Conservation (phyloP, 2,888 invertebrate genomes). For the Lepidonotus clava region DNA sequence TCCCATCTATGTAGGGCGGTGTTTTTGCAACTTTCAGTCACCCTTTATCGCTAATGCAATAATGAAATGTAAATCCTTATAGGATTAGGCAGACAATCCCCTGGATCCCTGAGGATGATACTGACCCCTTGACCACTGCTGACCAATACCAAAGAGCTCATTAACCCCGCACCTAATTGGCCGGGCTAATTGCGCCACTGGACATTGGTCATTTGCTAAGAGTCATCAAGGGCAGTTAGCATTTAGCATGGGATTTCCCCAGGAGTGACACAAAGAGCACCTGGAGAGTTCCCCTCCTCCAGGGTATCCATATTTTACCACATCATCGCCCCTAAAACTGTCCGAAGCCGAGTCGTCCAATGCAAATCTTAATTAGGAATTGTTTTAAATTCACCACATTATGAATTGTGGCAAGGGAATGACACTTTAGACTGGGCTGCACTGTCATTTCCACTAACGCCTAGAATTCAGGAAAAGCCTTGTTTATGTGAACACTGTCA, state of each 20-base stretch:
- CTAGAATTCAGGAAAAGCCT: background rate
- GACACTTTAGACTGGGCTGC: background rate
- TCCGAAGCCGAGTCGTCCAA: background rate
- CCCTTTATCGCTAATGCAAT: background rate
- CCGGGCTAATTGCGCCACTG: slow-evolving; percentile 10
- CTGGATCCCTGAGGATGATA: background rate
- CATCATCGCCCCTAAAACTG: background rate
- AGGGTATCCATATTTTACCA: slow-evolving; percentile 11
- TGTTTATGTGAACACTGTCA: no score
- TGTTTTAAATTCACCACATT: slow-evolving; percentile 51
- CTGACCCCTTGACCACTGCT: background rate
- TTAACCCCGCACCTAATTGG: slow-evolving; percentile 17
- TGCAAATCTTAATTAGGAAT: slow-evolving; percentile 47
- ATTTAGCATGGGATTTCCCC: background rate
- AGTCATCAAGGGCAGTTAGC: slow-evolving; percentile 43
- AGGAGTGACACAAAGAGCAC: slow-evolving; percentile 21
- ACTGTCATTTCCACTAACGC: background rate
- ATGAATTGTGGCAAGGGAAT: slow-evolving; percentile 26
- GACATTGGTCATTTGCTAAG: slow-evolving; percentile 39
- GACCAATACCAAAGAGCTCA: slow-evolving; percentile 9
- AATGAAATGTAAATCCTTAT: background rate
- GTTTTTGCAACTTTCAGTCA: no score
- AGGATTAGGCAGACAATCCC: background rate
- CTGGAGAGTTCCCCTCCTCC: slow-evolving; percentile 27
- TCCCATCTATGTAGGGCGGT: background rate